Percentiles rank a stretch among this genome's conserved stretches.
Evolutionary conservation across 1,140 invertebrate species (phyloP).

Genomic region (Scaptomyza graminum): DNA sequence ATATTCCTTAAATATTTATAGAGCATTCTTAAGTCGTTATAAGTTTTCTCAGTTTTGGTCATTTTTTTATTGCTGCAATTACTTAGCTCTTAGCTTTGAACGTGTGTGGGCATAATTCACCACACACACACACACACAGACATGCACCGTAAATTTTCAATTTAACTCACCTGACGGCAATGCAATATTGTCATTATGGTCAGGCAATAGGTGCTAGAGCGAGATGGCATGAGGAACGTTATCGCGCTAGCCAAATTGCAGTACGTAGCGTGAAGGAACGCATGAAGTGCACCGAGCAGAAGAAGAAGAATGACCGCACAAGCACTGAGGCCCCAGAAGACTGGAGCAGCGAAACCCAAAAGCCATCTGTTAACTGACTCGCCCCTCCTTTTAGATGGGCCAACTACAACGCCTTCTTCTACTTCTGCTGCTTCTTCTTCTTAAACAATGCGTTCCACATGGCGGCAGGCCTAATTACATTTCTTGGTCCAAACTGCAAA

Average conservation of each 20-base stretch:
- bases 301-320: conserved; percentile 14
- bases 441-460: conserved; percentile 69
- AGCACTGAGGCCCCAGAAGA: conserved; percentile 35
- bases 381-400: not conserved
- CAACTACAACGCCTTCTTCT: no score
- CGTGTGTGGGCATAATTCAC: conserved; percentile 38
- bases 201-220: not conserved
- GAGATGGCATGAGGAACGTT: conserved; percentile 27
- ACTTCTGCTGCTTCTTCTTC: conserved; percentile 20
- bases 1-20: conserved; percentile 19
- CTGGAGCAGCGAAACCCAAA: conserved; percentile 26
- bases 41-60: no score
- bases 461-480: conserved; percentile 78
- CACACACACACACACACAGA: not conserved
- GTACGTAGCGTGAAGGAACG: conserved; percentile 21
- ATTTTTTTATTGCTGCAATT: conserved; percentile 42
- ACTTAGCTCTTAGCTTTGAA: conserved; percentile 36
- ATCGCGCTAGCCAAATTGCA: conserved; percentile 54
- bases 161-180: conserved; percentile 44
- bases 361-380: conserved; percentile 64
- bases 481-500: conserved; percentile 59
- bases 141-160: conserved; percentile 32
- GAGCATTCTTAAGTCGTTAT: conserved; percentile 3
- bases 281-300: conserved; percentile 10
- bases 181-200: conserved; percentile 66